Evolutionary conservation across 2,888 invertebrate species (phyloP).

Genomic region (Oasisia sp.): DNA sequence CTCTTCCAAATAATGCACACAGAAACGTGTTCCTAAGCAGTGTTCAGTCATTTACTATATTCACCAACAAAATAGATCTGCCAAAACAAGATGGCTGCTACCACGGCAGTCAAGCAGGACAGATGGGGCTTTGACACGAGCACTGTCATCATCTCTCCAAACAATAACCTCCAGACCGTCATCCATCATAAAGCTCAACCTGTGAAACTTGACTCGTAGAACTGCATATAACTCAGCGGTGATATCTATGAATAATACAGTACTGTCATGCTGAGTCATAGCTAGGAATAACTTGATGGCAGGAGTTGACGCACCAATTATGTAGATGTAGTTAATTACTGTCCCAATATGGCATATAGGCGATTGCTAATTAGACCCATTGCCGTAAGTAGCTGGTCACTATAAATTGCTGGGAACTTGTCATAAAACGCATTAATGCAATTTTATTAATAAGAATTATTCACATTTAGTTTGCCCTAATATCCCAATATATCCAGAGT

Average conservation of each 20-base stretch:
- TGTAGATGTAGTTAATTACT: not conserved
- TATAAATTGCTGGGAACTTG: not conserved
- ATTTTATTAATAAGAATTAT: not conserved
- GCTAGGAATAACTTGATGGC: not conserved
- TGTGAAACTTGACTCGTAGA: not conserved
- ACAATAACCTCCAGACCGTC: not conserved
- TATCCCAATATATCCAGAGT: not conserved
- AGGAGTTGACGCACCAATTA: not conserved
- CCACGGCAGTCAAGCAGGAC: not conserved
- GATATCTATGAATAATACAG: not conserved
- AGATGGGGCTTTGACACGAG: not conserved
- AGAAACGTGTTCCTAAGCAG: not conserved
- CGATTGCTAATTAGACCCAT: not conserved
- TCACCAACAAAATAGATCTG: not conserved
- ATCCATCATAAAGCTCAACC: constrained; percentile 13
- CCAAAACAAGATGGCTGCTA: not conserved
- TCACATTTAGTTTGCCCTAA: not conserved
- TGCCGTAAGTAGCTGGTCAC: not conserved
- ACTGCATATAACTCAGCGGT: not conserved
- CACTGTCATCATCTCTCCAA: not conserved
- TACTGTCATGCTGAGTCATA: not conserved
- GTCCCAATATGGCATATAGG: not conserved
- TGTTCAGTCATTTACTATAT: not conserved
- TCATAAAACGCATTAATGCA: not conserved
- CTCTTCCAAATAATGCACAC: not conserved